A percentile compares a stretch with the other conserved stretches of the same genome.
These are phyloP conservation scores for Noctua fimbriata DNA, from an alignment of 2,888 invertebrate species.

Conservation along the genomic window DNA sequence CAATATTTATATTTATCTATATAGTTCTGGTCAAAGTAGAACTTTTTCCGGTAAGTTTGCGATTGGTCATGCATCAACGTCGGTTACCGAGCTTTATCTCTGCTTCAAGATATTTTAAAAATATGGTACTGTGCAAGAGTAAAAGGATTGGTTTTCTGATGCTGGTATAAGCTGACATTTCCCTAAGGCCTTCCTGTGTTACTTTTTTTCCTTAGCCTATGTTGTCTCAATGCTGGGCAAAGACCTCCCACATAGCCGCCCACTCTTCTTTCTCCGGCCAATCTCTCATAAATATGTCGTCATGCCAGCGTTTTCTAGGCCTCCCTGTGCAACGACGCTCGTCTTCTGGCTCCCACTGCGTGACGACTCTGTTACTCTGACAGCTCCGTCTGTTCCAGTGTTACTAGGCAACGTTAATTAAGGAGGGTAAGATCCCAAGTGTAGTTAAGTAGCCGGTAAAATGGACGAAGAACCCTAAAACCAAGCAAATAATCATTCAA, in stretches of 20 bases:
- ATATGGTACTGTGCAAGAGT: slow-evolving; percentile 7
- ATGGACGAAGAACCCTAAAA: neutral
- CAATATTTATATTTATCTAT: no score
- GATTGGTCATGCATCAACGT: slow-evolving; percentile 64
- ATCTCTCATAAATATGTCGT: neutral
- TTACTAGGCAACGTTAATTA: slow-evolving; percentile 28
- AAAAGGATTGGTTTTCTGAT: slow-evolving; percentile 35
- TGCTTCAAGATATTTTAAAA: slow-evolving; percentile 34
- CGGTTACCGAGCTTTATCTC: slow-evolving; percentile 32
- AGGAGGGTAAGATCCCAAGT: slow-evolving; percentile 11
- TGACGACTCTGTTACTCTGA: no score
- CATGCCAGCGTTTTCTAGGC: neutral
- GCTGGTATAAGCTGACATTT: slow-evolving; percentile 25
- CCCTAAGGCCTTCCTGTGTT: neutral
- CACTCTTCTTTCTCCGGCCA: neutral
- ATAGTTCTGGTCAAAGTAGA: no score
- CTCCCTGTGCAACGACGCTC: no score
- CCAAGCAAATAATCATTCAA: neutral
- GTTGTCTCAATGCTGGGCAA: neutral
- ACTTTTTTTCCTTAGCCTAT: neutral
- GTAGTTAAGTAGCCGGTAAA: neutral
- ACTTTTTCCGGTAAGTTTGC: slow-evolving; percentile 48
- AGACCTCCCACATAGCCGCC: neutral
- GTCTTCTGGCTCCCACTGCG: no score
- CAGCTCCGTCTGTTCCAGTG: no score